These are phyloP conservation scores for Caenorhabditis japonica DNA, from an alignment of 2,888 invertebrate species.

Conservation along the genomic window DNA sequence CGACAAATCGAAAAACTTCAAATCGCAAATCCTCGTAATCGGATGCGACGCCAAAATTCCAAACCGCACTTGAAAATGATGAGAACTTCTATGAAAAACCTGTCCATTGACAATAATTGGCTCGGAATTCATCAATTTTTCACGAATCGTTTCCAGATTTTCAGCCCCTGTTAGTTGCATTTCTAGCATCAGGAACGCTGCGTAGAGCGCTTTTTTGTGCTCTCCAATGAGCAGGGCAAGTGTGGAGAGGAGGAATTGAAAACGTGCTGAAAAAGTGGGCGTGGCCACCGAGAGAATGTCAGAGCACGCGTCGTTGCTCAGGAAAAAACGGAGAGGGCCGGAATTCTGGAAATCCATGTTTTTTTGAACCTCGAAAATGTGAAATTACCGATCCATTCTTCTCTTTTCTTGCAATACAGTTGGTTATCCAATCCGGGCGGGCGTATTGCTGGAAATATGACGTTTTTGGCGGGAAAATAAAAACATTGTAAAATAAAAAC, in stretches of 20 bases:
- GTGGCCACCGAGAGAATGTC: slow-evolving; percentile 19
- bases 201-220: slow-evolving; percentile 28
- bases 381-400: not conserved
- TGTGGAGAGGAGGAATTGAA: slow-evolving; percentile 23
- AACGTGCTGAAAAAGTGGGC: slow-evolving; percentile 26
- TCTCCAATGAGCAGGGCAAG: slow-evolving; percentile 35
- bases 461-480: too few relatives aligned
- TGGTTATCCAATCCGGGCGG: slow-evolving; percentile 26
- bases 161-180: slow-evolving; percentile 24
- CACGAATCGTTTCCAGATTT: not conserved
- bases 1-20: not conserved
- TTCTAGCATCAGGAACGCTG: slow-evolving; percentile 46
- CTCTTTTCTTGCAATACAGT: slow-evolving; percentile 7
- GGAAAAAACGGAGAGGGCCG: slow-evolving; percentile 14
- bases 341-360: slow-evolving; percentile 7
- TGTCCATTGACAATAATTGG: slow-evolving; percentile 10
- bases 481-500: not conserved
- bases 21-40: slow-evolving; percentile 8
- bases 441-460: slow-evolving; percentile 19
- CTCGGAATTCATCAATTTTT: not conserved
- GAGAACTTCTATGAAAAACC: slow-evolving; percentile 1
- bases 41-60: not conserved
- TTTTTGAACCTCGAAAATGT: not conserved
- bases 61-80: not conserved
- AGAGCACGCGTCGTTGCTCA: slow-evolving; percentile 6